Evolutionary conservation across 2,888 invertebrate genomes (phyloP).

Genomic region (Pyrochroa serraticornis): DNA sequence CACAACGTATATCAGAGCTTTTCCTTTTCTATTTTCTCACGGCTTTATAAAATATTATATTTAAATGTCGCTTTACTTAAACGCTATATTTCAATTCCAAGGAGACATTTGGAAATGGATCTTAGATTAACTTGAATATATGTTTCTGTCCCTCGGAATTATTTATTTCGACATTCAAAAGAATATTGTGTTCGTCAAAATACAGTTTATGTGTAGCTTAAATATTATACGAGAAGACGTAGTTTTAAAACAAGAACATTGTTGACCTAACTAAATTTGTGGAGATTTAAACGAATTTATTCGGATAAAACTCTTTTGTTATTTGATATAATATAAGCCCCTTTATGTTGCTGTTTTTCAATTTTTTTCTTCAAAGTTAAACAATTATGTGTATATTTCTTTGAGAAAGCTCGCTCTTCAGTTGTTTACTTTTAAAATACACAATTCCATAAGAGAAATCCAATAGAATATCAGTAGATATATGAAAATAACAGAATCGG

Average conservation of each 20-base stretch:
- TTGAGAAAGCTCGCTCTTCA: no score
- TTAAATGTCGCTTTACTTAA: slow-evolving; percentile 30
- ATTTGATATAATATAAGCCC: no score
- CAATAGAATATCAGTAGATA: no score
- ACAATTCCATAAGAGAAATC: no score
- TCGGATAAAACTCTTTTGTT: no score
- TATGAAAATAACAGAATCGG: no score
- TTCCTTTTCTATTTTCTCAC: slow-evolving; percentile 24
- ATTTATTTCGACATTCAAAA: slow-evolving; percentile 16
- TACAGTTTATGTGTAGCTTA: slow-evolving; percentile 2
- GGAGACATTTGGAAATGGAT: slow-evolving; percentile 30
- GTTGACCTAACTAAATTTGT: not conserved
- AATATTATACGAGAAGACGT: not conserved
- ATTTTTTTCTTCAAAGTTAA: no score
- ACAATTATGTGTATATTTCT: no score
- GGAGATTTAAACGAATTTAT: no score
- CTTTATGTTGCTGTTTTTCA: no score
- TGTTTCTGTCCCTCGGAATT: slow-evolving; percentile 26
- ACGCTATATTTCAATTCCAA: slow-evolving; percentile 27
- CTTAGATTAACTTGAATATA: slow-evolving; percentile 29
- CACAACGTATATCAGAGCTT: slow-evolving; percentile 26
- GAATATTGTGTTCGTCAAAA: slow-evolving; percentile 7
- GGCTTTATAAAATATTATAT: slow-evolving; percentile 31
- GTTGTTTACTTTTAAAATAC: no score
- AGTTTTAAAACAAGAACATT: slow-evolving; percentile 7